Percentiles rank a stretch among this genome's conserved stretches.
These are phyloP conservation scores for Hypomecis punctinalis DNA, from an alignment of 2,888 invertebrate genomes.

Conservation along the genomic window DNA sequence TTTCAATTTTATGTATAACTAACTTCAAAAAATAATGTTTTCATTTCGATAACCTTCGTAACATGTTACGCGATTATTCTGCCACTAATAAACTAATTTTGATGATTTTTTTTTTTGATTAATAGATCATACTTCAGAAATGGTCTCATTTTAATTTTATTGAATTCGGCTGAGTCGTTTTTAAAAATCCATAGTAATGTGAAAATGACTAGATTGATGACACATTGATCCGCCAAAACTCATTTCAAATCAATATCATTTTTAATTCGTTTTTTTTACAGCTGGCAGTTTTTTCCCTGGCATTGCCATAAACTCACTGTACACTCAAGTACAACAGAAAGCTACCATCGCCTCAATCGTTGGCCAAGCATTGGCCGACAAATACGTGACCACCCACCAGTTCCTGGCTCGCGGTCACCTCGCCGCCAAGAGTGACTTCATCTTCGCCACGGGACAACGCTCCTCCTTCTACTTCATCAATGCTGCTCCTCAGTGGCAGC, in stretches of 20 bases:
- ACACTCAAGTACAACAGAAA: conserved; percentile 72
- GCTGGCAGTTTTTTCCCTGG: conserved; percentile 81
- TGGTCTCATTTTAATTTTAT: too few species aligned
- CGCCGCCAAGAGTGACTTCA: conserved; percentile 86
- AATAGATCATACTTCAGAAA: too few species aligned
- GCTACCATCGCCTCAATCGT: conserved; percentile 59
- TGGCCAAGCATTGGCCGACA: conserved; percentile 65
- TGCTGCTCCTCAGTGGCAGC: conserved; percentile 88
- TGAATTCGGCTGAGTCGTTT: too few species aligned
- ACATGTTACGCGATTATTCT: too few species aligned
- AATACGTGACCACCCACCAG: conserved; percentile 74
- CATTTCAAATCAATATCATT: not conserved
- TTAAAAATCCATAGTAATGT: too few species aligned
- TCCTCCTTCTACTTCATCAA: conserved; percentile 87
- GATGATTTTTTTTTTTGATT: too few species aligned
- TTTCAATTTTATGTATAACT: too few species aligned
- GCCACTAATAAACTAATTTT: too few species aligned
- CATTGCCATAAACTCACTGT: conserved; percentile 65
- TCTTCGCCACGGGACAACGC: conserved; percentile 85
- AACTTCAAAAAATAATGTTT: too few species aligned
- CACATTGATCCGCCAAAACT: too few species aligned
- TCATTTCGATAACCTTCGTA: too few species aligned
- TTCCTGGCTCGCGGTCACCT: conserved; percentile 86
- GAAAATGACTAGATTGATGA: too few species aligned
- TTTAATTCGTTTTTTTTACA: conserved; percentile 41